These are phyloP conservation scores for Triplophysa yarkandensis DNA, from an alignment of 2,797 vertebrate genomes.

Conservation along the genomic window DNA sequence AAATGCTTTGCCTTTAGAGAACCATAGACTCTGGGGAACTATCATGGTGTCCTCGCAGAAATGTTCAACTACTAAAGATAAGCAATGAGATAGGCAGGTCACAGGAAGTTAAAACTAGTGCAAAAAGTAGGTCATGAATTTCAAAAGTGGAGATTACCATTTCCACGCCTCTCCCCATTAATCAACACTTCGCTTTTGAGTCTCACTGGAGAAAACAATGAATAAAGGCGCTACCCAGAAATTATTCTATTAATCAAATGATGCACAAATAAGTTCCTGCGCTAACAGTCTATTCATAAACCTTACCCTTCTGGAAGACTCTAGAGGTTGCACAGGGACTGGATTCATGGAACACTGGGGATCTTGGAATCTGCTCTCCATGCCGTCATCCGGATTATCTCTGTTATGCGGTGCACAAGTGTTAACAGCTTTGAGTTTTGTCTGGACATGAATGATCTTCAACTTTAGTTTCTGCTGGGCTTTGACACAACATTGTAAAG, in stretches of 20 bases:
- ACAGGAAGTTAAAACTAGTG: conserved; percentile 66
- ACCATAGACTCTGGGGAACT: conserved; percentile 65
- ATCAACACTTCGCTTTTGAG: conserved; percentile 67
- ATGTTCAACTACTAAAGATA: conserved; percentile 60
- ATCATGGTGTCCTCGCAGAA: conserved; percentile 49
- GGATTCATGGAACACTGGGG: neutral
- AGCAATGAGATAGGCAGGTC: conserved; percentile 55
- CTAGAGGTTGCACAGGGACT: conserved; percentile 14
- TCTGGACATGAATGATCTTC: neutral
- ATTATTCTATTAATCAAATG: conserved; percentile 78
- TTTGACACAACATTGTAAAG: neutral
- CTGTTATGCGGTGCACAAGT: neutral
- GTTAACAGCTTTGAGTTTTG: neutral
- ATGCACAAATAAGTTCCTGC: conserved; percentile 65
- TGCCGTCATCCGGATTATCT: neutral
- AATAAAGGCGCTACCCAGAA: conserved; percentile 69
- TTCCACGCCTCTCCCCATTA: conserved; percentile 69
- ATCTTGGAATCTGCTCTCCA: neutral
- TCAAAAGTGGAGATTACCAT: conserved; percentile 74
- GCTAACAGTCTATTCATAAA: conserved; percentile 48
- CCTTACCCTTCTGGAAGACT: conserved; percentile 39
- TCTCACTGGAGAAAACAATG: conserved; percentile 75
- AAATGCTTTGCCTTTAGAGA: conserved; percentile 23
- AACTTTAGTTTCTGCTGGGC: neutral
- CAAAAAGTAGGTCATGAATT: conserved; percentile 77